Evolutionary conservation across 2,888 invertebrate genomes (phyloP), one percentile per base, ranked within the genome.

Genomic region (Thera obeliscata): DNA sequence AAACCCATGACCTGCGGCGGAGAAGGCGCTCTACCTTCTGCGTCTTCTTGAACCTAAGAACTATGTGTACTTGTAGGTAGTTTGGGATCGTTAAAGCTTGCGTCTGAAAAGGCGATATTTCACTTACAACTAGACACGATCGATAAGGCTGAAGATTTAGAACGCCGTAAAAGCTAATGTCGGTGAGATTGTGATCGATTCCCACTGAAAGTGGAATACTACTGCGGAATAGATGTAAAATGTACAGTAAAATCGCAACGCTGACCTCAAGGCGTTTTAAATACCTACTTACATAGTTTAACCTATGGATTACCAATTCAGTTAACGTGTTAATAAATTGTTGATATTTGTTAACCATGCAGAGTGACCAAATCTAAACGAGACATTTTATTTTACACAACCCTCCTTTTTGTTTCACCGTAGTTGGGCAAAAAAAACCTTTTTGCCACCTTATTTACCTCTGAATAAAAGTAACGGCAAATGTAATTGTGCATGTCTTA

Each of bases 91-190:
- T 63, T 43, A 56, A 60, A 65, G 62, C 60, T 68, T 69, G 71
- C 65, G 67, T 66, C 65, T 67, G 58, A 61, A 74, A 68, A 69
- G 70, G 72, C 73, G 72, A 74, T 78, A 74, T 77, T 77, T 79
- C 70, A 76, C 70, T 66, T 69, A 64, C 64, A 73, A 71, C 70
- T 63, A 64, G 73, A 71, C 69, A 69, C 72, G 74, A 71, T 77
- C 80, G 77, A 81, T 80, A 78, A 57, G 69, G 61, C 66, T 69
- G 70, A 74, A 76, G 79, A 77, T 79, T 81, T 75, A 78, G 74
- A 61, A 66, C 75, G 72, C 72, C 70, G 74, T 77, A 76, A 75
- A 76, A 62, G 69, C 75, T 61, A 52, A 76, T 70, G 77, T 73
- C 70, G 70, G 70, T 64, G 61, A 68, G 78, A 79, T 78, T 73